Evolutionary conservation across 2,113 vertebrate genomes (phyloP).

Genomic region (Bos javanicus): DNA sequence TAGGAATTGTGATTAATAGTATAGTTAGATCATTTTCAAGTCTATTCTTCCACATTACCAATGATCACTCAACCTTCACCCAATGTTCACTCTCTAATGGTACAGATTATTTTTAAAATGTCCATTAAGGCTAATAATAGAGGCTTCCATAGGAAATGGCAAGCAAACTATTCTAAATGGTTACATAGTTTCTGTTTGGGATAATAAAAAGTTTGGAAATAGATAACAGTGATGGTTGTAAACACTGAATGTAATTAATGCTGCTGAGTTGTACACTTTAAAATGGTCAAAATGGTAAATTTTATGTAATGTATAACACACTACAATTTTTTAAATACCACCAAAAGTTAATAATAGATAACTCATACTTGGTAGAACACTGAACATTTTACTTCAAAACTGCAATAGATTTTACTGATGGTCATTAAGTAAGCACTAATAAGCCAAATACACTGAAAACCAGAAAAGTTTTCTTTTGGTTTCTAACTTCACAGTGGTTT

Average conservation of each 20-base stretch:
- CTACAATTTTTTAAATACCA: not conserved
- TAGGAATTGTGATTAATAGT: not conserved
- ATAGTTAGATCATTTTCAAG: constrained; percentile 1
- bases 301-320: not conserved
- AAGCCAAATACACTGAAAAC: not conserved
- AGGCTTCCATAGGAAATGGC: not conserved
- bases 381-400: constrained; percentile 5
- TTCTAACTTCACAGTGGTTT: constrained; percentile 5
- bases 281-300: not conserved
- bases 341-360: not conserved
- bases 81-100: not conserved
- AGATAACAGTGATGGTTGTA: not conserved
- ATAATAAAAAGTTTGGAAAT: not conserved
- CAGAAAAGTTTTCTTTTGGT: not conserved
- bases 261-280: not conserved
- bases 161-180: not conserved
- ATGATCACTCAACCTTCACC: not conserved
- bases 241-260: not conserved
- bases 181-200: not conserved
- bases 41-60: constrained; percentile 13
- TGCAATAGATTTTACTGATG: not conserved
- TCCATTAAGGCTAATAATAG: not conserved
- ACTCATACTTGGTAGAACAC: not conserved
- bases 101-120: not conserved
- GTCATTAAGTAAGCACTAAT: constrained; percentile 16